Evolutionary conservation across 2,113 vertebrate genomes (phyloP), one percentile per base, ranked within the genome.

Genomic region (Mohoua ochrocephala): DNA sequence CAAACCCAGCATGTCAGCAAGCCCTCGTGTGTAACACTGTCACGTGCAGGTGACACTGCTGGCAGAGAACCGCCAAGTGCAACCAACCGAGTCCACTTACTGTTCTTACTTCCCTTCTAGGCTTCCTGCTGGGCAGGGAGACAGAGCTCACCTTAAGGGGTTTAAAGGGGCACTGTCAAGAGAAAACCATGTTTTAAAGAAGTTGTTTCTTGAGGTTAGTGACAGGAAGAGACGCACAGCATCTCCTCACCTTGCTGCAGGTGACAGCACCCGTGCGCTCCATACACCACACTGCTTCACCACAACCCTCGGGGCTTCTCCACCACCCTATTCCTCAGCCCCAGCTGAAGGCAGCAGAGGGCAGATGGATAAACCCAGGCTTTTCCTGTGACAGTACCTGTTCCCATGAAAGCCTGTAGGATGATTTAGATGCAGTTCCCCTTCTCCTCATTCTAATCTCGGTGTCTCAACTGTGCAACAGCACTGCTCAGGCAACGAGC

Each of bases 91-190:
- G 89, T 76, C 93, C 96, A 98, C 98, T 98, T 98, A 98, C 98
- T 96, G 97, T 98, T 97, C 63, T 90, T 16, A 84, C 63, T 84
- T 95, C 97, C 96, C 91, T 98, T 95, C 95, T 98, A 97, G 97
- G 96, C 76, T 98, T 98, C 97, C 97, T 98, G 97, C 95, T 98
- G 97, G 97, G 93, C 94, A 98, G 96, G 82, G 97, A 97, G 95
- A 98, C 97, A 74, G 97, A 95, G 97, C 97, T 96, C 97, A 95
- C 97, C 96, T 97, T 98, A 97, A 96, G 73, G 94, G 97, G 73
- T 95, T 97, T 98, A 98, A 98, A 97, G 92, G 93, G 95, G 97
- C 79, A 96, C 97, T 98, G 97, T 96, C 96, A 95, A 98, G 84
- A 98, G 97, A 98, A 98, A 98, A 98, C 70, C 91, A 88, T 8